Base-by-base conservation (phyloP, 2,888 invertebrate genomes). In the Eupithecia subfuscata region DNA sequence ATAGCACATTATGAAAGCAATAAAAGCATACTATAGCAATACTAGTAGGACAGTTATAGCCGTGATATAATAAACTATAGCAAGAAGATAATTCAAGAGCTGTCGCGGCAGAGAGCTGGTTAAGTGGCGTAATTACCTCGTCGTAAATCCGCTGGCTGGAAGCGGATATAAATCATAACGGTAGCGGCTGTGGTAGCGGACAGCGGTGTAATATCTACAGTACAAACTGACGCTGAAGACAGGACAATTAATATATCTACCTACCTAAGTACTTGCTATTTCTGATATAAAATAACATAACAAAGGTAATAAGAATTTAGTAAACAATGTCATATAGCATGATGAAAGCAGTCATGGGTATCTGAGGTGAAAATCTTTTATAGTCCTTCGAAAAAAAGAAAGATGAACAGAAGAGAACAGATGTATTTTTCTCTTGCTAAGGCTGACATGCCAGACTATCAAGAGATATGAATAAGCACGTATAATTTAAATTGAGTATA, bases 61-160 rank as follows among this genome's bases (percentile, higher is more conserved):
- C 14, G 18, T 18, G 64, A 37, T n/a, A 37, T 67, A 67, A 67
- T 68, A 82, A 83, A 84, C 84, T 85, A 85, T 82, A 67, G 85
- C 80, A 79, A 80, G 80, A 56, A 85, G 85, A 87, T 89, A 88
- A 88, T 86, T 89, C 84, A 86, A 84, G 82, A 67, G 81, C 79
- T 86, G 86, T 86, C 86, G 73, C 82, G 76, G 83, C 68, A 68
- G 67, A 80, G 67, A 80, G 83, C 83, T 80, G 82, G 84, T 84
- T 84, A 83, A 82, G 85, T 88, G 88, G 88, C 85, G 88, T 86
- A 89, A 90, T 84, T 83, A 79, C 77, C 45, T 71, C 75, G 78
- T 84, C 84, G 84, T 85, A 85, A 78, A 76, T 69, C 73, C 79
- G 82, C 79, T 74, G 75, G 79, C 84, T 81, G 82, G 81, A 85